These are phyloP conservation scores for Tangara arthus DNA, from an alignment of 2,797 vertebrate genomes.

Conservation along the genomic window DNA sequence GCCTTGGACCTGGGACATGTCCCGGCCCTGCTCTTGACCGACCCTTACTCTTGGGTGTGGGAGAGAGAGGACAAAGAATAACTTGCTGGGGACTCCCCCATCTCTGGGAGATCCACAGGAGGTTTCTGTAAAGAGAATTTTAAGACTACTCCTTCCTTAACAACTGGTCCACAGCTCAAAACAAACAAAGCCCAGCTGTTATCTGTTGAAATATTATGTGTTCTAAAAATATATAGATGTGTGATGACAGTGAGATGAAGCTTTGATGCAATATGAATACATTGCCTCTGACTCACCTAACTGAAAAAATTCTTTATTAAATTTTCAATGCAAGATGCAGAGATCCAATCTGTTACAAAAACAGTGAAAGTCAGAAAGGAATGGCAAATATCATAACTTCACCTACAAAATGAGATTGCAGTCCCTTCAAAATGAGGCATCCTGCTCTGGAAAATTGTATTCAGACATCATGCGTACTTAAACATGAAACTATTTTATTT, in stretches of 20 bases:
- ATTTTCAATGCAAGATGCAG: neutral
- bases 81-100: neutral
- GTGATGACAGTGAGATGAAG: neutral
- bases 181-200: neutral
- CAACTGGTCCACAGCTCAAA: neutral
- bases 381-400: neutral
- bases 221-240: neutral
- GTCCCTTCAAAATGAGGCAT: neutral
- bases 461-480: neutral
- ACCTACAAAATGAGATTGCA: neutral
- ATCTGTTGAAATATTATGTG: neutral
- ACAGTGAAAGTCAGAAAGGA: neutral
- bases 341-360: neutral
- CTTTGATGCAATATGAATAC: neutral
- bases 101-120: neutral
- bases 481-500: neutral
- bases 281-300: neutral
- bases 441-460: neutral
- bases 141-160: neutral
- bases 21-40: neutral
- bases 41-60: neutral
- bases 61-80: accelerated
- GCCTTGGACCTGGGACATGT: too few species aligned
- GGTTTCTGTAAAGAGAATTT: neutral
- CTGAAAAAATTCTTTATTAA: neutral